A percentile compares a stretch with the other conserved stretches of the same genome.
These are phyloP conservation scores for Hemibagrus guttatus DNA, from an alignment of 2,797 vertebrate genomes.

Conservation along the genomic window DNA sequence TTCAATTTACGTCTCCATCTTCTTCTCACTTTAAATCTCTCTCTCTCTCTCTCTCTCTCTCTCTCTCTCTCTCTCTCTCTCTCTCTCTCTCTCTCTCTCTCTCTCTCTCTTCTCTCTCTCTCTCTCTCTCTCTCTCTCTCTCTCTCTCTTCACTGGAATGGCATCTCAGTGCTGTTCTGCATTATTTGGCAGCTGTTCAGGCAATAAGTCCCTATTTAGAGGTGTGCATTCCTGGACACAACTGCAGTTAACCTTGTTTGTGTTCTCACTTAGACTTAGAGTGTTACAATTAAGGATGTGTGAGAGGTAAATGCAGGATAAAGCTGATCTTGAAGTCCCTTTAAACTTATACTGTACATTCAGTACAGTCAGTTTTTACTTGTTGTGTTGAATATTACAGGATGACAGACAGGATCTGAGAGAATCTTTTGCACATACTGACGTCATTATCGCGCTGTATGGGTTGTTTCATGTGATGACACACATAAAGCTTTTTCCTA, in stretches of 20 bases:
- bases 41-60: not conserved
- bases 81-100: not conserved
- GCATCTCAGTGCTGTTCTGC: not conserved
- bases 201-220: slow-evolving; percentile 39
- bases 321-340: not conserved
- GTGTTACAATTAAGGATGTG: not conserved
- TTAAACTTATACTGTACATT: not conserved
- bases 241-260: slow-evolving; percentile 30
- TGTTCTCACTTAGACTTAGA: slow-evolving; percentile 35
- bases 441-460: not conserved
- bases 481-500: not conserved
- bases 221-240: slow-evolving; percentile 6
- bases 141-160: not conserved
- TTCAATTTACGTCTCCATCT: not conserved
- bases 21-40: not conserved
- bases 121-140: not conserved
- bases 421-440: not conserved
- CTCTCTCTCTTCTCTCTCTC: not conserved
- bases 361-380: not conserved
- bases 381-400: not conserved
- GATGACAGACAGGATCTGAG: not conserved
- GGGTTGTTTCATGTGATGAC: not conserved
- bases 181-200: slow-evolving; percentile 1
- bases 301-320: not conserved
- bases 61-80: too few relatives aligned